Conservation (phyloP, 2,888 invertebrate genomes). For the Noctuana brunneofusca region DNA sequence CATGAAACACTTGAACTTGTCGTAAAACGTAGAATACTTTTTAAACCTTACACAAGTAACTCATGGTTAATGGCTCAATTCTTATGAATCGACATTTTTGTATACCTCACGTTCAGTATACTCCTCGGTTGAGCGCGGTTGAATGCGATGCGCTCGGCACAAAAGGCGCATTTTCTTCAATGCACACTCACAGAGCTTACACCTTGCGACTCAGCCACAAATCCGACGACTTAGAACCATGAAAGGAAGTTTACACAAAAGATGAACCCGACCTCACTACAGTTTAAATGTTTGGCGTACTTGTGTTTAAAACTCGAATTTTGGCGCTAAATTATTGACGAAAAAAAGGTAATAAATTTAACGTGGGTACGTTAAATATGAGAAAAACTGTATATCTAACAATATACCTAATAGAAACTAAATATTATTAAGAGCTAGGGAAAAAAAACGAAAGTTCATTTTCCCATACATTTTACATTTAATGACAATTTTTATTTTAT, state of each 20-base stretch:
- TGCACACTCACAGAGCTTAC: conserved; percentile 35
- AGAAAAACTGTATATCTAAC: too few species aligned
- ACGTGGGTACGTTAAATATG: too few species aligned
- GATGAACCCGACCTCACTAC: conserved; percentile 50
- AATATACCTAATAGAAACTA: too few species aligned
- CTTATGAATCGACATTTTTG: conserved; percentile 7
- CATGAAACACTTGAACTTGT: too few species aligned
- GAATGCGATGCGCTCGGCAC: conserved; percentile 13
- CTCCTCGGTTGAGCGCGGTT: background rate
- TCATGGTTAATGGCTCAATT: background rate
- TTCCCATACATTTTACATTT: too few species aligned
- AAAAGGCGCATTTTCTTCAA: conserved; percentile 29
- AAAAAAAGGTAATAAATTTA: too few species aligned
- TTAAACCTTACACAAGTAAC: background rate
- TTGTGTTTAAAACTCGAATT: conserved; percentile 1
- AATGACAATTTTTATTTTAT: too few species aligned
- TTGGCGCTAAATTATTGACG: background rate
- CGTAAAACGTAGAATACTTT: background rate
- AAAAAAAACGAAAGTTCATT: too few species aligned
- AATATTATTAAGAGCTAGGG: too few species aligned
- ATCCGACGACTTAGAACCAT: conserved; percentile 55
- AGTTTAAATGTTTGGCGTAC: conserved; percentile 4
- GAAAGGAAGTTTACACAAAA: conserved; percentile 73
- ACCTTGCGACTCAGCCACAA: conserved; percentile 53
- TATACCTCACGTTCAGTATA: conserved; percentile 4